Conservation (phyloP, 2,888 invertebrate genomes). For the Epirrhoe tristata region DNA sequence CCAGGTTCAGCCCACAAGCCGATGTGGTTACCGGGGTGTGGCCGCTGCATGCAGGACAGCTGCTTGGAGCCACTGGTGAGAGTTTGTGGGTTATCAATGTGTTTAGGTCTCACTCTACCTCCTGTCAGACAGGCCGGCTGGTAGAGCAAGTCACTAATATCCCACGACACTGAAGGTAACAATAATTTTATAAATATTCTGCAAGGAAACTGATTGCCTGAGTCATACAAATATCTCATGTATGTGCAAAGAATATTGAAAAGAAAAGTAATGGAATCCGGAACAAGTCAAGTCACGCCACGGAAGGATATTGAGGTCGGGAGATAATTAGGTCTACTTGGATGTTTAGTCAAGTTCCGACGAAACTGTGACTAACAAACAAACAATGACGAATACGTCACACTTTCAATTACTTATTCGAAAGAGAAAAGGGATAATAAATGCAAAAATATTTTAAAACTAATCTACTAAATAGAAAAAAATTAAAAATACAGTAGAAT, state of each 20-base stretch:
- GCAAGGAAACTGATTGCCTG: slow-evolving; percentile 32
- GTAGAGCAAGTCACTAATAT: too few species aligned
- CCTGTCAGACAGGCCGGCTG: too few species aligned
- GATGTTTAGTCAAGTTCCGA: slow-evolving; percentile 46
- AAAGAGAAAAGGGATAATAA: slow-evolving; percentile 1
- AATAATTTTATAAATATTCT: slow-evolving; percentile 25
- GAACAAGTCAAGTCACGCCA: slow-evolving; percentile 33
- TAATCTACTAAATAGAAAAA: neutral
- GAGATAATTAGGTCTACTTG: slow-evolving; percentile 46
- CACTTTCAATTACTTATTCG: slow-evolving; percentile 28
- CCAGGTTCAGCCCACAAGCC: too few species aligned
- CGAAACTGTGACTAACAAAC: slow-evolving; percentile 55
- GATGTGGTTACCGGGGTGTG: too few species aligned
- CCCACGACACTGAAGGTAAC: slow-evolving; percentile 33
- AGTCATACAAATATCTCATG: slow-evolving; percentile 36
- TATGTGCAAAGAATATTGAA: slow-evolving; percentile 25
- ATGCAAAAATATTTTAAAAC: neutral
- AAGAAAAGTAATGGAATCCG: slow-evolving; percentile 41
- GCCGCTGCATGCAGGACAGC: too few species aligned
- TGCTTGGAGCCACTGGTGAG: too few species aligned
- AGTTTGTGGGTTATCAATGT: too few species aligned
- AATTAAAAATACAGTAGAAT: too few species aligned
- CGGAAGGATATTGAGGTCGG: slow-evolving; percentile 55
- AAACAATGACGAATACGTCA: slow-evolving; percentile 18
- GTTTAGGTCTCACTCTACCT: too few species aligned